Percentiles rank a stretch among this genome's conserved stretches.
phyloP scores from a whole-genome alignment of 2,113 vertebrate species.

The Hypanus sabinus region DNA sequence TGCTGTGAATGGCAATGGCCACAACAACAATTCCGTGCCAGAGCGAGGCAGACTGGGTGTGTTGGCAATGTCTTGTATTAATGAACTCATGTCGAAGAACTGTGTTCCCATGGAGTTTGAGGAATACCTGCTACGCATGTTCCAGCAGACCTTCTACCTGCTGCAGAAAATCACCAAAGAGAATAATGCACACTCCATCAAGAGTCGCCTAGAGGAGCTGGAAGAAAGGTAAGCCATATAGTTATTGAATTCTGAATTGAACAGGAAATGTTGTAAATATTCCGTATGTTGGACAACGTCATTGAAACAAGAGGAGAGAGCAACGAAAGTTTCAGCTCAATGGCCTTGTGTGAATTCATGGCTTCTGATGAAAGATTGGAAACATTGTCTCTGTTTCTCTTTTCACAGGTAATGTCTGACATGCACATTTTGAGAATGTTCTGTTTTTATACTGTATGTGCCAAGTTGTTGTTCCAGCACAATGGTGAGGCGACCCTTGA shows the following conservation, averaged over 20 bases:
- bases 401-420: too few species aligned
- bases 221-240: constrained; percentile 79
- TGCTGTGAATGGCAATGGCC: constrained; percentile 70
- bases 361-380: too few species aligned
- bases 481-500: not conserved
- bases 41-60: constrained; percentile 81
- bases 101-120: constrained; percentile 96
- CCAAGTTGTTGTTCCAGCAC: too few species aligned
- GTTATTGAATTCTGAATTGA: too few species aligned
- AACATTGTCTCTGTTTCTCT: too few species aligned
- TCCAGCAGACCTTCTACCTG: constrained; percentile 98
- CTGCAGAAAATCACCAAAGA: constrained; percentile 92
- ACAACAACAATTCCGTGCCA: constrained; percentile 53
- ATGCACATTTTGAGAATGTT: too few species aligned
- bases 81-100: constrained; percentile 98
- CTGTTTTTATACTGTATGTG: too few species aligned
- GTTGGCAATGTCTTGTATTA: constrained; percentile 93
- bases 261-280: too few species aligned
- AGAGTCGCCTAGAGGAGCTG: constrained; percentile 85
- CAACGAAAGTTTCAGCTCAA: too few species aligned
- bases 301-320: too few species aligned
- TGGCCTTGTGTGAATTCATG: too few species aligned
- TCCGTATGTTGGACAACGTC: too few species aligned
- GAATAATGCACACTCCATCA: constrained; percentile 82
- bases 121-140: constrained; percentile 93